Base-by-base conservation (phyloP, 2,888 invertebrate genomes). In the Andricus quercusramuli region DNA sequence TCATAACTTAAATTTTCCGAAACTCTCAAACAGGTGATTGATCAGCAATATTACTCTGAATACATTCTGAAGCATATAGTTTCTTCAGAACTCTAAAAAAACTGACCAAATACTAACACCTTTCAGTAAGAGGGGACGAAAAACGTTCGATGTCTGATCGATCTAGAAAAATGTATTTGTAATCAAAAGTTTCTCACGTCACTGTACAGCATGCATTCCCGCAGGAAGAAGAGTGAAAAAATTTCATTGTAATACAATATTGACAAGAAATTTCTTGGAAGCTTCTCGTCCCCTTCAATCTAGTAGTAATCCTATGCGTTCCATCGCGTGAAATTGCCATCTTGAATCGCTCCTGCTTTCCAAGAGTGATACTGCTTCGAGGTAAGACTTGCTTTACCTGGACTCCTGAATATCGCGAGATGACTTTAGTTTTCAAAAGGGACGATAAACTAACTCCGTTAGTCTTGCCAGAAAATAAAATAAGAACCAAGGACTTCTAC, bases 311-410 rank as follows among this genome's bases (percentile, higher is more conserved):
- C 74, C 59, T 59, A 74, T 74, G 74, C 74, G 74, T 74, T 74
- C 29, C 74, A 56, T 74, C 74, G 56, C 74, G 74, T 74, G 74
- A 74, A 74, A 74, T 74, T 74, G 74, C 74, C 74, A 74, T 74
- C 56, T 74, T 56, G 51, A 37, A 32, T 74, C 56, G 56, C 74
- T 74, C 20, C 74, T 74, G 74, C 74, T 56, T 74, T 56, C 56
- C 56, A 32, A 56, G 56, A 56, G 56, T 37, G 70, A 70, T 51
- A 51, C 44, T 68, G 70, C 74, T 56, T 37, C n/a, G 32, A 74
- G 74, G 74, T 51, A 74, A n/a, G 32, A 68, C 32, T 56, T 37
- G 37, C 37, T 56, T 74, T 74, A 32, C 51, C 74, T 74, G 74
- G 74, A 74, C 74, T 56, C 74, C 56, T 68, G 74, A 74, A 74